Base-by-base conservation (phyloP, 2,888 invertebrate genomes). In the Scaeva pyrastri region DNA sequence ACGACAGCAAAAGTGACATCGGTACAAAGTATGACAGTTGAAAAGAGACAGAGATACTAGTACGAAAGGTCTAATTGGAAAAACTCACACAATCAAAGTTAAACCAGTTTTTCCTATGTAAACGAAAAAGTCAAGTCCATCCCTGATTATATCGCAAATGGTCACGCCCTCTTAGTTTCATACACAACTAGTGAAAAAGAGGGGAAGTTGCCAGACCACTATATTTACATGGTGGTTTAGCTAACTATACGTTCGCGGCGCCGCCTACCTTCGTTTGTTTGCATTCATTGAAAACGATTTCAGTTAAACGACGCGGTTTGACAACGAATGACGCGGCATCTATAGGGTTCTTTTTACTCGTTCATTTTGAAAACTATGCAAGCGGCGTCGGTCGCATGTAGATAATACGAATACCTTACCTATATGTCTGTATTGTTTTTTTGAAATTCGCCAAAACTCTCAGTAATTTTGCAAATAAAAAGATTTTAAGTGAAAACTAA, bases 221-320 rank as follows among this genome's bases (percentile, higher is more conserved):
- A 56, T 64, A 64, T 64, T 48, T 16, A 72, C 26, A 72, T 60
- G 56, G 81, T 50, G 76, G 56, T 68, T 80, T 14, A 60, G 19
- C 76, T 73, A 56, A 68, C 82, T 72, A 76, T 73, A 74, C 64
- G 50, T 70, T 78, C 64, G 88, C 56, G 77, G 88, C 64, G 75
- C 87, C 88, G 83, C 88, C 85, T 81, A 87, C 72, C 74, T 76
- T 76, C 76, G 83, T 88, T 86, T 82, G 77, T 83, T 84, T 87
- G 87, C 83, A 81, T 87, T 81, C 62, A 75, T 39, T 58, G 82
- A 82, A 75, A 78, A 77, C 88, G 81, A 87, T 73, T 88, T 90
- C 89, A 90, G 90, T 90, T 90, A 88, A 87, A 88, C 90, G 89
- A 90, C 89, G 90, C 89, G 89, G 88, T 89, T 89, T 88, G 89